Conservation (phyloP, 2,113 vertebrate genomes). For the Megaceryle torquata region DNA sequence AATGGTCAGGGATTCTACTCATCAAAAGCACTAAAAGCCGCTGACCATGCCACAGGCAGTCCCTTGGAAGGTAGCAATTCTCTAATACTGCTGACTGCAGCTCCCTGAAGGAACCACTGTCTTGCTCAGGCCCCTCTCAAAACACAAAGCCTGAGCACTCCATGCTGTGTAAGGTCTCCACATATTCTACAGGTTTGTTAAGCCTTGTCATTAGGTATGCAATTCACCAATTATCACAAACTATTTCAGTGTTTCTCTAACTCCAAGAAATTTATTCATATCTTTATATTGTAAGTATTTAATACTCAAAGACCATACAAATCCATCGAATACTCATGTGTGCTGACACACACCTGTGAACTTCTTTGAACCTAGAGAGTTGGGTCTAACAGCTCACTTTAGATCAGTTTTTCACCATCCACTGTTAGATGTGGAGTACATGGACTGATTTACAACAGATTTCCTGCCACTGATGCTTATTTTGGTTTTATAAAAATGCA, state of each 20-base stretch:
- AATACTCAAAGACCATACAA: neutral
- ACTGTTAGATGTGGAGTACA: neutral
- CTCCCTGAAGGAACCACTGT: neutral
- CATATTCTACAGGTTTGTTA: neutral
- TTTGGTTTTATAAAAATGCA: neutral
- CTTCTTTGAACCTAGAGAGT: neutral
- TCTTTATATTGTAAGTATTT: neutral
- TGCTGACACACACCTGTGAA: neutral
- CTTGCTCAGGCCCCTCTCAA: neutral
- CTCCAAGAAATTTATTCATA: neutral
- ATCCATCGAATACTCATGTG: neutral
- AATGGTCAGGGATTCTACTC: constrained; percentile 18
- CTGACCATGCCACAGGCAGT: neutral
- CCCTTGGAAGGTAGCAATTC: constrained; percentile 28
- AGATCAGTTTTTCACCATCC: neutral
- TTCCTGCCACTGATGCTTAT: neutral
- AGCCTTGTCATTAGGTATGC: neutral
- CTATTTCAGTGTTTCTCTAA: neutral
- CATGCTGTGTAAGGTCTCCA: neutral
- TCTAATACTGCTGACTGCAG: constrained; percentile 1
- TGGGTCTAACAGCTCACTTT: neutral
- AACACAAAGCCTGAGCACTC: neutral
- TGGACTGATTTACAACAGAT: neutral
- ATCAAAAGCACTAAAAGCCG: constrained; percentile 22
- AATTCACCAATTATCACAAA: neutral